phyloP scores from a whole-genome alignment of 2,888 invertebrate species.

The Heliconius hortense region DNA sequence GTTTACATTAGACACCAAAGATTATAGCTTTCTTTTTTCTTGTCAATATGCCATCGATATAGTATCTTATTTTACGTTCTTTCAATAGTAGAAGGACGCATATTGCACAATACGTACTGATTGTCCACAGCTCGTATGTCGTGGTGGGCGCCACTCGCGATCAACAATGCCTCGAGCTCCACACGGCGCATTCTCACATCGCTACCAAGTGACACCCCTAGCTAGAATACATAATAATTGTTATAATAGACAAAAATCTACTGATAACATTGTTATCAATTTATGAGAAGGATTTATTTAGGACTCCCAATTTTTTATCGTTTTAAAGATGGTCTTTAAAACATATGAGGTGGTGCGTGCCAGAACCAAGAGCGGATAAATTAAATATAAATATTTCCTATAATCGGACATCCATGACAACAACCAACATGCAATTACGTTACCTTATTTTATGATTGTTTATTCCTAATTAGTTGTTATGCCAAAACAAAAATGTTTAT shows the following conservation, averaged over 20 bases:
- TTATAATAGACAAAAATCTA: not conserved
- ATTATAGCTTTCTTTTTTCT: not conserved
- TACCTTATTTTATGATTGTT: too few relatives aligned
- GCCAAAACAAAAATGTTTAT: too few relatives aligned
- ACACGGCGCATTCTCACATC: conserved; percentile 91
- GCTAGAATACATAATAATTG: conserved; percentile 54
- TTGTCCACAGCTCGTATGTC: conserved; percentile 89
- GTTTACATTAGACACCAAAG: not conserved
- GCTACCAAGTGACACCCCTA: conserved; percentile 89
- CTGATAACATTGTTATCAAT: not conserved
- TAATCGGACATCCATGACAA: too few relatives aligned
- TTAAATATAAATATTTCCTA: too few relatives aligned
- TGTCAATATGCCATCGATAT: not conserved
- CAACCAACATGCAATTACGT: too few relatives aligned
- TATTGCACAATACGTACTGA: conserved; percentile 81
- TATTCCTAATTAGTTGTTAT: too few relatives aligned
- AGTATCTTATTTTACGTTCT: conserved; percentile 49
- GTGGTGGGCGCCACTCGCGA: conserved; percentile 71
- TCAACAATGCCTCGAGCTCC: conserved; percentile 87
- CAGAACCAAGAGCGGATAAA: too few relatives aligned
- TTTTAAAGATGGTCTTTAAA: too few relatives aligned
- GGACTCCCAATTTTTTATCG: too few relatives aligned
- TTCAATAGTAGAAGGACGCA: conserved; percentile 71
- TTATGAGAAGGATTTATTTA: too few relatives aligned
- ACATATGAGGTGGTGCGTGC: too few relatives aligned